Base-by-base conservation (phyloP, 2,797 vertebrate genomes). In the Paramormyrops hopkinsi region DNA sequence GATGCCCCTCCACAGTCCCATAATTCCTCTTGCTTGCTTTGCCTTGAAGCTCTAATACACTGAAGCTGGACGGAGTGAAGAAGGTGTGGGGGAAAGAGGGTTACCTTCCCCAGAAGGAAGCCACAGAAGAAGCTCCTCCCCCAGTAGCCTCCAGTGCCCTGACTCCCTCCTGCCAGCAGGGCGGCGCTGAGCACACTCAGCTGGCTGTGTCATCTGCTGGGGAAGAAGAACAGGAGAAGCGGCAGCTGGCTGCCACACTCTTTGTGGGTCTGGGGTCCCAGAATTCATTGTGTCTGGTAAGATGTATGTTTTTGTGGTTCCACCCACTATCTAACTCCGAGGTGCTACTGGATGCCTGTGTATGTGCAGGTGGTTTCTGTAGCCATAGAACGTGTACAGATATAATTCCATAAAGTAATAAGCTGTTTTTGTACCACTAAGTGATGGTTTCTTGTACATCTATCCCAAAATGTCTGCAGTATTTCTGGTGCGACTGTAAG, bases 31-130 rank as follows among this genome's bases (percentile, higher is more conserved):
- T 54, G 79, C 37, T 0, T 33, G 4, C 14, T 87, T 91, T n/a
- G 87, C 88, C 22, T 90, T 93, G 82, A 91, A 98, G 97, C 90
- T 94, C 95, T 25, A 95, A 93, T 54, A 94, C 95, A 41, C 94
- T 99, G 91, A 97, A 97, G 93, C 94, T 99, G 29, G 97, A 99
- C 4, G 97, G 97, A 46, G 94, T 99, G 85, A 97, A 95, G 92
- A 97, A 97, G 89, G 94, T 99, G 0, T 99, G 99, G 99, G 98
- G 99, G 0, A 98, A 96, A 92, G 97, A 98, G 19, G 98, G 99
- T 2, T 99, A 99, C 91, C 95, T 99, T 86, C 95, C 94, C 7
- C 97, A 97, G 93, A 97, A 93, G 91, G 97, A 98, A 59, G 89
- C 82, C 51, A 93, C 92, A 90, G 91, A 17, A 44, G 95, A 94